These are phyloP conservation scores for Scaptomyza graminum DNA, from an alignment of 1,140 invertebrate genomes.

Conservation along the genomic window DNA sequence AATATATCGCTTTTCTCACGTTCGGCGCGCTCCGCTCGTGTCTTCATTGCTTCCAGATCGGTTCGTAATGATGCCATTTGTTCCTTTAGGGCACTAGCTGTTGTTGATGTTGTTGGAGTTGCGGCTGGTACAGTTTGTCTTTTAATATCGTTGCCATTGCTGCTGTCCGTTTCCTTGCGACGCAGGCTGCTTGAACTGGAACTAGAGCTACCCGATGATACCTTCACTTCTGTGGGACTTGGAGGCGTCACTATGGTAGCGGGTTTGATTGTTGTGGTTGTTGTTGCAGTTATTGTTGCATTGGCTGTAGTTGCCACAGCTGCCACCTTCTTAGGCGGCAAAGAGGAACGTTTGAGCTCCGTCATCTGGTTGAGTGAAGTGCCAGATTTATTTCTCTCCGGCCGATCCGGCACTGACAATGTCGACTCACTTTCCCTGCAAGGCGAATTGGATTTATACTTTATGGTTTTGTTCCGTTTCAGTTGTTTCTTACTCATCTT, in stretches of 20 bases:
- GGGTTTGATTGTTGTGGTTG: constrained; percentile 68
- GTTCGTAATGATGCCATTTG: constrained; percentile 88
- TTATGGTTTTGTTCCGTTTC: neutral
- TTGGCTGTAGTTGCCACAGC: constrained; percentile 32
- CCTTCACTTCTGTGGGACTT: constrained; percentile 40
- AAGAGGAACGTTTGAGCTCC: constrained; percentile 59
- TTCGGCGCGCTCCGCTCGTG: constrained; percentile 90
- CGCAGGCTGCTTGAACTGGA: constrained; percentile 41
- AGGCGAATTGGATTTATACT: neutral
- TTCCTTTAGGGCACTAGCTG: constrained; percentile 84
- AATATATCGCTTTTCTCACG: constrained; percentile 94
- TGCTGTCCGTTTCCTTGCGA: constrained; percentile 76
- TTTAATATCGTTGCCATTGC: constrained; percentile 71
- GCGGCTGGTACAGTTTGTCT: constrained; percentile 84
- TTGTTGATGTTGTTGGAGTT: constrained; percentile 82
- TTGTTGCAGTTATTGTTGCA: constrained; percentile 5
- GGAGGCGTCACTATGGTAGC: constrained; percentile 9
- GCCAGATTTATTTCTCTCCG: constrained; percentile 73
- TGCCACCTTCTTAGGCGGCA: constrained; percentile 72
- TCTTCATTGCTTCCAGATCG: constrained; percentile 86
- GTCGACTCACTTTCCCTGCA: constrained; percentile 59
- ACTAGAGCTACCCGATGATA: constrained; percentile 23
- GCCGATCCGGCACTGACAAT: constrained; percentile 67
- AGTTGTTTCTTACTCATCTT: constrained; percentile 55
- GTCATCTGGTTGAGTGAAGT: constrained; percentile 55